These are phyloP conservation scores for Callorhinus ursinus DNA, from an alignment of 2,113 vertebrate species.

Conservation along the genomic window DNA sequence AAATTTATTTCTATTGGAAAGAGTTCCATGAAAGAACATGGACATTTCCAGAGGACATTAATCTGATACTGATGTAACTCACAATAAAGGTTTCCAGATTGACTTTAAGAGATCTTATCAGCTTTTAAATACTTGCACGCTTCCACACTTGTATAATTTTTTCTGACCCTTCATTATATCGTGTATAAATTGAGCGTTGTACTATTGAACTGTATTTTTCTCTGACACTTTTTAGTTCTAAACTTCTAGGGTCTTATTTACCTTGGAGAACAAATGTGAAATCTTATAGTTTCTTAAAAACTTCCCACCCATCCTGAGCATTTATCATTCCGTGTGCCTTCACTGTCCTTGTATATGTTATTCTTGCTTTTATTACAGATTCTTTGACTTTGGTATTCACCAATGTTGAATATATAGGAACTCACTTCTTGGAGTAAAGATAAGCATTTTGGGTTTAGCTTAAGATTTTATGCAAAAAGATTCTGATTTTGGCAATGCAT, in stretches of 20 bases:
- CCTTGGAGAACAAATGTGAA: constrained; percentile 42
- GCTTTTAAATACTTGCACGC: constrained; percentile 15
- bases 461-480: constrained; percentile 44
- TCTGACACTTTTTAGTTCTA: constrained; percentile 8
- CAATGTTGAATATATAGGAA: background rate
- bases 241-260: constrained; percentile 41
- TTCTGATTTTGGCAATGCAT: constrained; percentile 36
- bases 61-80: constrained; percentile 47
- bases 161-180: background rate
- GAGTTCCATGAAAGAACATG: constrained; percentile 41
- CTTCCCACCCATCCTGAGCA: background rate
- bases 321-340: background rate
- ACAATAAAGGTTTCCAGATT: background rate
- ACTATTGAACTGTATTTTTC: background rate
- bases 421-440: background rate
- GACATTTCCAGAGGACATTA: constrained; percentile 44
- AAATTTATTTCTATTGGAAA: constrained; percentile 43
- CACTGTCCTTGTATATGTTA: background rate
- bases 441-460: constrained; percentile 16
- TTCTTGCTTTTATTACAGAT: constrained; percentile 10
- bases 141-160: background rate
- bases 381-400: background rate
- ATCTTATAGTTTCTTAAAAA: background rate
- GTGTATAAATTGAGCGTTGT: background rate
- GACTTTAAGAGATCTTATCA: constrained; percentile 20